These are phyloP conservation scores for Lindbergichthys nudifrons DNA, from an alignment of 2,797 vertebrate genomes.

Conservation along the genomic window DNA sequence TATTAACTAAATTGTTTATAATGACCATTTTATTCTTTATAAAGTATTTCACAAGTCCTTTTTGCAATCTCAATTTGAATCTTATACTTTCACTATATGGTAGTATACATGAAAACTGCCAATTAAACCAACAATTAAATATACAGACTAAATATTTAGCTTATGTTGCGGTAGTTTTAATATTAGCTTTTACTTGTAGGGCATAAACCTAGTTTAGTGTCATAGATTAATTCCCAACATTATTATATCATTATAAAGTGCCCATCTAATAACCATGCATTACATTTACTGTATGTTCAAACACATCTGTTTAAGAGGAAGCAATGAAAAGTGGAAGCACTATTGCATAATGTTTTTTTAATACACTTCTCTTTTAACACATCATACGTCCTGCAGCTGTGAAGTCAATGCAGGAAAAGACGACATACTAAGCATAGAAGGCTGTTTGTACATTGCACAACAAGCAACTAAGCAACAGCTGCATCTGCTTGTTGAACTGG, in stretches of 20 bases:
- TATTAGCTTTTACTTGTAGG: not conserved
- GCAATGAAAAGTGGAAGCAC: not conserved
- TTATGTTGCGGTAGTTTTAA: not conserved
- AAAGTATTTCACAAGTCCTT: not conserved
- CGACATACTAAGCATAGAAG: not conserved
- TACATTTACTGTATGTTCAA: not conserved
- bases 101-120: not conserved
- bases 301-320: not conserved
- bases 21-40: not conserved
- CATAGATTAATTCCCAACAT: not conserved
- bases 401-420: constrained; percentile 8
- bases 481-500: constrained; percentile 16
- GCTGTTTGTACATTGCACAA: not conserved
- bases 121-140: not conserved
- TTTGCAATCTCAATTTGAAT: not conserved
- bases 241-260: not conserved
- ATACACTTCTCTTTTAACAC: not conserved
- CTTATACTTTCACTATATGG: not conserved
- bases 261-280: not conserved
- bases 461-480: constrained; percentile 4
- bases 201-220: not conserved
- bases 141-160: not conserved
- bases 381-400: not conserved
- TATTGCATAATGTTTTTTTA: not conserved
- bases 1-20: not conserved